Evolutionary conservation across 1,140 invertebrate genomes (phyloP).

Genomic region (Drosophila virilis): DNA sequence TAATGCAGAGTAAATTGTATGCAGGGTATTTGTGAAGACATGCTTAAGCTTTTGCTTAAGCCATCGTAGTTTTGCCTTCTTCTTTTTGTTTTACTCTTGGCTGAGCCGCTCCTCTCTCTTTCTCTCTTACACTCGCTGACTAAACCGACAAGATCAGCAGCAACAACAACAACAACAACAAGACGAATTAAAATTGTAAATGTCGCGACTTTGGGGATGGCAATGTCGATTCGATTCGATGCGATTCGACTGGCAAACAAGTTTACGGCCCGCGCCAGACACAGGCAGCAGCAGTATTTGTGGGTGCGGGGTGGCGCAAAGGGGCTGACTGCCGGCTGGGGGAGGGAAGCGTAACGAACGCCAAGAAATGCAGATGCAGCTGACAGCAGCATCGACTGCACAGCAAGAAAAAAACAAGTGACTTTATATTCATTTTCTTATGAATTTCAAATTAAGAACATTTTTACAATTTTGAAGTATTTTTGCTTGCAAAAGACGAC

Average conservation of each 20-base stretch:
- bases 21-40: conserved; percentile 18
- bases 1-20: background rate
- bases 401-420: background rate
- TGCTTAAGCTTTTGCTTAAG: conserved; percentile 4
- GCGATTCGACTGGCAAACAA: conserved; percentile 66
- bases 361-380: conserved; percentile 80
- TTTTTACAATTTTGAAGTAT: too few species aligned
- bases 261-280: conserved; percentile 68
- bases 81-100: conserved; percentile 20
- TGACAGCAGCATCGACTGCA: conserved; percentile 52
- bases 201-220: conserved; percentile 67
- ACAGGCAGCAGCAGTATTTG: conserved; percentile 16
- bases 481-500: too few species aligned
- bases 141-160: conserved; percentile 48
- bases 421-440: background rate
- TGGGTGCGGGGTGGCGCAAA: background rate
- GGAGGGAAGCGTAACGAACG: conserved; percentile 34
- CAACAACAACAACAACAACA: conserved; percentile 47
- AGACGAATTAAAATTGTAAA: conserved; percentile 81
- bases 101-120: conserved; percentile 9
- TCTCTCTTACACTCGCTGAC: conserved; percentile 17
- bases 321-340: background rate
- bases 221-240: conserved; percentile 64
- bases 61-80: background rate
- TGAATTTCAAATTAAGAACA: background rate